Conservation (phyloP, 2,888 invertebrate genomes). For the Macaria notata region DNA sequence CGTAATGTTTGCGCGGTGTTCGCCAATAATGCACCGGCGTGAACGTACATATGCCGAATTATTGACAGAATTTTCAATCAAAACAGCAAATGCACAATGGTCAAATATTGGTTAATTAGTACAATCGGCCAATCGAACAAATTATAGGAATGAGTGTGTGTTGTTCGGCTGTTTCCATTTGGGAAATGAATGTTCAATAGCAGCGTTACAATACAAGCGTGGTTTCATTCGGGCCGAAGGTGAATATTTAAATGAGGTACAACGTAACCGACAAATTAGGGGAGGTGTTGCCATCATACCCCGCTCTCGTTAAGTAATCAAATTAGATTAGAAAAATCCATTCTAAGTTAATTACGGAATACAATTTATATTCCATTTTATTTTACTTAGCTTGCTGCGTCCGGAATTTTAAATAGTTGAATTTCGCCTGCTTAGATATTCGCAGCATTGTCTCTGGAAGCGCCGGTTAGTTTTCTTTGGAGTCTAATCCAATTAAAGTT, state of each 20-base stretch:
- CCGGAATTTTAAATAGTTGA: slow-evolving; percentile 26
- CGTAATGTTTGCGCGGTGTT: not conserved
- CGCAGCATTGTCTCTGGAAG: slow-evolving; percentile 24
- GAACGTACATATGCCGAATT: slow-evolving; percentile 16
- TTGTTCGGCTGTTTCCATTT: slow-evolving; percentile 49
- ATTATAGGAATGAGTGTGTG: slow-evolving; percentile 35
- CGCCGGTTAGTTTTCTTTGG: slow-evolving; percentile 17
- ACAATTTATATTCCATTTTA: slow-evolving; percentile 21
- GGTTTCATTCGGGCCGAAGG: slow-evolving; percentile 44
- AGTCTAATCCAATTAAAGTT: slow-evolving; percentile 29
- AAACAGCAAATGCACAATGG: slow-evolving; percentile 31
- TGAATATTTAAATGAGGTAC: slow-evolving; percentile 49
- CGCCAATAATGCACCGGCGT: slow-evolving; percentile 8
- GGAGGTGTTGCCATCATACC: slow-evolving; percentile 28
- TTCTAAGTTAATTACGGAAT: slow-evolving; percentile 28
- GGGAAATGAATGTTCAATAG: slow-evolving; percentile 52
- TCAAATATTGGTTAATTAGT: slow-evolving; percentile 48
- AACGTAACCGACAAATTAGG: slow-evolving; percentile 39
- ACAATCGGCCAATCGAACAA: slow-evolving; percentile 39
- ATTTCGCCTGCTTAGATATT: slow-evolving; percentile 23
- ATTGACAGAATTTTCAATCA: slow-evolving; percentile 28
- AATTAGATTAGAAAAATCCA: slow-evolving; percentile 33
- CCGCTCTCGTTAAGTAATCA: slow-evolving; percentile 31
- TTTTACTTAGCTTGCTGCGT: slow-evolving; percentile 19
- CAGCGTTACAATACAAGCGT: slow-evolving; percentile 36